phyloP scores from a whole-genome alignment of 2,888 invertebrate species.

The Epirrhoe alternata region DNA sequence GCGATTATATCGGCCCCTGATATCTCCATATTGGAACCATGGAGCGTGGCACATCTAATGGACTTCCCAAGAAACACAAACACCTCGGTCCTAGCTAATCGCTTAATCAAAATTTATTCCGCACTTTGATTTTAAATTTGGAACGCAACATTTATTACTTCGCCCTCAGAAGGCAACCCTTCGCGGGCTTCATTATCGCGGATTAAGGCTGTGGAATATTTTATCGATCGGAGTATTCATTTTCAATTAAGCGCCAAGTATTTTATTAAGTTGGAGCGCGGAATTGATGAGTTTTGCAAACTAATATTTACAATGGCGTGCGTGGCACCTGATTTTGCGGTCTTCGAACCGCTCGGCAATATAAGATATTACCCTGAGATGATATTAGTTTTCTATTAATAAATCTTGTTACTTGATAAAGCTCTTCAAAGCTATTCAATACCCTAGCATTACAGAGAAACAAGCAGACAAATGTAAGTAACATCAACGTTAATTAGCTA shows the following conservation, averaged over 20 bases:
- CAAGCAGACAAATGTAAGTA: neutral
- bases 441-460: too few species aligned
- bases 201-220: slow-evolving; percentile 84
- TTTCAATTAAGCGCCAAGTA: slow-evolving; percentile 85
- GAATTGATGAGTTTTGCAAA: slow-evolving; percentile 85
- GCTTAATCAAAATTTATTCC: slow-evolving; percentile 86
- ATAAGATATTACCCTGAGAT: slow-evolving; percentile 37
- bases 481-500: slow-evolving; percentile 1
- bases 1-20: neutral
- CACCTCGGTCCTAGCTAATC: slow-evolving; percentile 79
- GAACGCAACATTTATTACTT: slow-evolving; percentile 84
- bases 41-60: slow-evolving; percentile 55
- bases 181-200: slow-evolving; percentile 83
- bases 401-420: slow-evolving; percentile 36
- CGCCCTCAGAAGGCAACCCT: slow-evolving; percentile 79
- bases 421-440: neutral
- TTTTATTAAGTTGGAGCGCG: slow-evolving; percentile 84
- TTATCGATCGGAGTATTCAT: slow-evolving; percentile 85
- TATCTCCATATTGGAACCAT: slow-evolving; percentile 36
- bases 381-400: slow-evolving; percentile 43
- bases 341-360: slow-evolving; percentile 47
- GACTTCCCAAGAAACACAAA: slow-evolving; percentile 73
- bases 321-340: slow-evolving; percentile 65
- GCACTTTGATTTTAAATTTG: slow-evolving; percentile 85
- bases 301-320: slow-evolving; percentile 84